Percentiles rank a stretch among this genome's conserved stretches.
Conservation (phyloP, 2,888 invertebrate species). For the Merodon equestris region DNA sequence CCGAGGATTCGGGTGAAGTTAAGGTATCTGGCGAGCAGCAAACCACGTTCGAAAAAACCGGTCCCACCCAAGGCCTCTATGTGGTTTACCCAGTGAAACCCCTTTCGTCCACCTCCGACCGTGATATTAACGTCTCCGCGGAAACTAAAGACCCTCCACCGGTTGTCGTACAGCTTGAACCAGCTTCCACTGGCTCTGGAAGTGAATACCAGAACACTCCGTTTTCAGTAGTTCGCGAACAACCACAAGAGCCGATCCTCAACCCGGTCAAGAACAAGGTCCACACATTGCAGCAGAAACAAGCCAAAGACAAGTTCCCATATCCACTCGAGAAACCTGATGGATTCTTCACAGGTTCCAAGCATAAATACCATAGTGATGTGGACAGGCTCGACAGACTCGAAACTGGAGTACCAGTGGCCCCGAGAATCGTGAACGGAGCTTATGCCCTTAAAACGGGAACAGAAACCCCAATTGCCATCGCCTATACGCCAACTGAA, state of each 20-base stretch:
- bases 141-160: constrained; percentile 70
- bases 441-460: constrained; percentile 74
- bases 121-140: constrained; percentile 50
- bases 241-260: constrained; percentile 79
- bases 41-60: constrained; percentile 74
- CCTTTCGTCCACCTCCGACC: constrained; percentile 21
- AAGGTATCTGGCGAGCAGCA: constrained; percentile 74
- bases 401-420: constrained; percentile 76
- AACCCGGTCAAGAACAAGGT: constrained; percentile 77
- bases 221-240: constrained; percentile 78
- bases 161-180: constrained; percentile 70
- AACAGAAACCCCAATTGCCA: constrained; percentile 83
- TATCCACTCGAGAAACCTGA: constrained; percentile 83
- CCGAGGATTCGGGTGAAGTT: constrained; percentile 74
- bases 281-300: constrained; percentile 74
- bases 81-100: constrained; percentile 73
- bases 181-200: constrained; percentile 69
- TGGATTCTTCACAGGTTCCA: constrained; percentile 76
- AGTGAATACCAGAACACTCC: constrained; percentile 79
- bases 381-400: constrained; percentile 76
- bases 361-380: constrained; percentile 71
- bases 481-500: constrained; percentile 83
- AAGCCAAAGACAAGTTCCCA: constrained; percentile 82
- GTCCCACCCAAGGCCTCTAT: constrained; percentile 73
- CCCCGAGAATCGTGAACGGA: constrained; percentile 79